These are phyloP conservation scores for Bos taurus DNA, from an alignment of 2,113 vertebrate species.

Conservation along the genomic window DNA sequence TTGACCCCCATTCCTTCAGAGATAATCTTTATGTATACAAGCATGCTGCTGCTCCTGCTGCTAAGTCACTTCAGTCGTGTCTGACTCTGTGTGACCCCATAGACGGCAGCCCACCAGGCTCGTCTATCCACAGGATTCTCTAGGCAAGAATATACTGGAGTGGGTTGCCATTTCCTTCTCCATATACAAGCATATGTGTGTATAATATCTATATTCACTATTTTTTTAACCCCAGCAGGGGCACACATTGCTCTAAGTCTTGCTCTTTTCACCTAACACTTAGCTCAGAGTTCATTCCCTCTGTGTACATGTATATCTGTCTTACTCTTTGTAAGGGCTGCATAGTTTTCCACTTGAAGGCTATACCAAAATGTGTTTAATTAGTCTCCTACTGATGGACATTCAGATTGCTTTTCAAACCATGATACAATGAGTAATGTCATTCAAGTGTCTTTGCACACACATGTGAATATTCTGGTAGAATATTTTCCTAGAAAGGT, in stretches of 20 bases:
- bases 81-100: not conserved
- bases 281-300: not conserved
- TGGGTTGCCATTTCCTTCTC: not conserved
- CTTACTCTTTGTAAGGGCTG: not conserved
- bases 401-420: not conserved
- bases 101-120: not conserved
- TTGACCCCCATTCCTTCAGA: not conserved
- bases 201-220: not conserved
- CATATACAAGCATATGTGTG: not conserved
- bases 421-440: not conserved
- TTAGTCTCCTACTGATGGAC: not conserved
- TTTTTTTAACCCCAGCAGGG: not conserved
- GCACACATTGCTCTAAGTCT: not conserved
- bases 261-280: not conserved
- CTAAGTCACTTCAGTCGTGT: not conserved
- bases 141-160: not conserved
- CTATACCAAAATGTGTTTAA: not conserved
- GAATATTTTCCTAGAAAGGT: not conserved
- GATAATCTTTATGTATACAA: not conserved
- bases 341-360: not conserved
- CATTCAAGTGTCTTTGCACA: not conserved
- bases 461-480: not conserved
- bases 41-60: not conserved
- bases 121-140: not conserved
- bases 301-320: not conserved